These are phyloP conservation scores for Neomicropteryx cornuta DNA, from an alignment of 1,140 invertebrate species.

Conservation along the genomic window DNA sequence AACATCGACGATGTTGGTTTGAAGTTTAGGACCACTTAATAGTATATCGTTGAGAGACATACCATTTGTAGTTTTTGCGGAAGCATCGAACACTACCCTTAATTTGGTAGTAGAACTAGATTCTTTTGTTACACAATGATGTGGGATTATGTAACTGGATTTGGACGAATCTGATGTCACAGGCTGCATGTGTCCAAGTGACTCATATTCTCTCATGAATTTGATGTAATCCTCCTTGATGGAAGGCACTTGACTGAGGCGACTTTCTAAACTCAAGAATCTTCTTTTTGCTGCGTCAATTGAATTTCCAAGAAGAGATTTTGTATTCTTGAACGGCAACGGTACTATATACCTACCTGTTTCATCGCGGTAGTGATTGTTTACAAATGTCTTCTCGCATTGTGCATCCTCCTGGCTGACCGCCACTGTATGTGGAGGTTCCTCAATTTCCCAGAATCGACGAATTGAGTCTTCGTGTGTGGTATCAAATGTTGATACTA, in stretches of 20 bases:
- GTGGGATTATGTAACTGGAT: conserved; percentile 16
- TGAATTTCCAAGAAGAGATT: conserved; percentile 15
- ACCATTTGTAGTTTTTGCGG: conserved; percentile 9
- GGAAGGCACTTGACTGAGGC: conserved; percentile 2
- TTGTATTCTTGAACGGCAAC: conserved; percentile 18
- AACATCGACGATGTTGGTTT: conserved; percentile 17
- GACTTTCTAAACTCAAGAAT: conserved; percentile 11
- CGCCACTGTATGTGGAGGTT: conserved; percentile 7
- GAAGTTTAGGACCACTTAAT: conserved; percentile 17
- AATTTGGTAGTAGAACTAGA: conserved; percentile 21
- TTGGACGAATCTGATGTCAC: not conserved
- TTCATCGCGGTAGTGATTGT: conserved; percentile 8
- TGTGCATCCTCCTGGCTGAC: conserved; percentile 13
- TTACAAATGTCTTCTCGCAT: conserved; percentile 16
- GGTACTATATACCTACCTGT: conserved; percentile 19
- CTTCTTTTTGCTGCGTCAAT: conserved; percentile 10
- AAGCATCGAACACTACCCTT: conserved; percentile 17
- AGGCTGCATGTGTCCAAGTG: conserved; percentile 17
- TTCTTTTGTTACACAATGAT: conserved; percentile 19
- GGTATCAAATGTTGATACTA: no score
- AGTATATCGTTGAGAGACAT: conserved; percentile 18
- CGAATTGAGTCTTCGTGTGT: not conserved
- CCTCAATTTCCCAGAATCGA: conserved; percentile 19
- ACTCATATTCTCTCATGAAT: conserved; percentile 20
- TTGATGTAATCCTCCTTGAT: conserved; percentile 12